Conservation (phyloP, 2,797 vertebrate genomes). For the Synaphobranchus kaupii region DNA sequence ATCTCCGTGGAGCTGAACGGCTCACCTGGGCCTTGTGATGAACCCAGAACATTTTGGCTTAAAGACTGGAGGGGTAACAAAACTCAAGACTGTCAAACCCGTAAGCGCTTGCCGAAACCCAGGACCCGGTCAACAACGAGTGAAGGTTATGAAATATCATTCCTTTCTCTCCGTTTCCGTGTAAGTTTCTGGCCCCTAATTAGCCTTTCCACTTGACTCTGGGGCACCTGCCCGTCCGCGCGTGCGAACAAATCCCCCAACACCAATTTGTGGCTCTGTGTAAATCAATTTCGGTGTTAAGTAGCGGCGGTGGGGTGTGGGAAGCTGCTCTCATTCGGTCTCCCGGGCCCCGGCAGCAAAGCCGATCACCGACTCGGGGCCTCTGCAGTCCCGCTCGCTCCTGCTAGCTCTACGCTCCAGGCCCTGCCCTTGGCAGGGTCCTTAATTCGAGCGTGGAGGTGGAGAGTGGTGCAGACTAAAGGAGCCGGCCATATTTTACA, state of each 20-base stretch:
- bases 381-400: background rate
- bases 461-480: conserved; percentile 11
- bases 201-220: conserved; percentile 62
- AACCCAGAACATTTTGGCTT: background rate
- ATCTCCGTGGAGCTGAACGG: background rate
- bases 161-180: background rate
- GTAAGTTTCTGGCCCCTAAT: background rate
- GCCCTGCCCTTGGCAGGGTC: conserved; percentile 47
- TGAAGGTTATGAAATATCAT: background rate
- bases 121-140: background rate
- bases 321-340: background rate
- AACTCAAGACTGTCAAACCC: background rate
- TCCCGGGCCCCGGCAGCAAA: conserved; percentile 22
- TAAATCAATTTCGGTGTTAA: conserved; percentile 80
- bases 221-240: conserved; percentile 61
- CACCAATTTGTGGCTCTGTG: conserved; percentile 65
- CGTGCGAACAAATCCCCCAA: conserved; percentile 56
- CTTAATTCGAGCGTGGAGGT: conserved; percentile 4
- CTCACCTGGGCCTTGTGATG: background rate
- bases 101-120: background rate
- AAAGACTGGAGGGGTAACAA: background rate
- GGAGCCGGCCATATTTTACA: background rate
- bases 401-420: conserved; percentile 25
- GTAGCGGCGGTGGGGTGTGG: conserved; percentile 50
- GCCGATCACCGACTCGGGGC: conserved; percentile 45